These are phyloP conservation scores for Halcyon badia DNA, from an alignment of 2,797 vertebrate species.

Conservation along the genomic window DNA sequence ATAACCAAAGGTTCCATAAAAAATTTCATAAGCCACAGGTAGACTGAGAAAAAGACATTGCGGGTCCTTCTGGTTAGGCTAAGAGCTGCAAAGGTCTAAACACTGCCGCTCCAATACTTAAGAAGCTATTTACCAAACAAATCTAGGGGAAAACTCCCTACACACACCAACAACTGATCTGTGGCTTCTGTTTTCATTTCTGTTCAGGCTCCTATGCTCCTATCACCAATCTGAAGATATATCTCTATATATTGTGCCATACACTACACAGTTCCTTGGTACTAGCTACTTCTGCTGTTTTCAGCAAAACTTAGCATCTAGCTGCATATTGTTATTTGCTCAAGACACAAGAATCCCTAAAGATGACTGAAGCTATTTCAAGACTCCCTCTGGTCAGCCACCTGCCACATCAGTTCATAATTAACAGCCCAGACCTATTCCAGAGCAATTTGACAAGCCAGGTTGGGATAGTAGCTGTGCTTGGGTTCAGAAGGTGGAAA, in stretches of 20 bases:
- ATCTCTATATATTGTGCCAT: not conserved
- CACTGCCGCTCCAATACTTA: too few species aligned
- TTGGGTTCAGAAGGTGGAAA: not conserved
- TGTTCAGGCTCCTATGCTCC: not conserved
- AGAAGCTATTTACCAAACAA: not conserved
- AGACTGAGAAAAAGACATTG: too few species aligned
- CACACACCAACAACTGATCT: not conserved
- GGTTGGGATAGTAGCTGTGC: fast-evolving
- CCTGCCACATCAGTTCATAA: not conserved
- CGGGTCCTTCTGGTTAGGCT: too few species aligned
- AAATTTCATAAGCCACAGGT: too few species aligned
- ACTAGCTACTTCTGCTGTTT: not conserved
- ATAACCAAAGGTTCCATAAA: too few species aligned
- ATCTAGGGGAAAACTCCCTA: not conserved
- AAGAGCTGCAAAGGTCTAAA: too few species aligned
- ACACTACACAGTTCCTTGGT: not conserved
- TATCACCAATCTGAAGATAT: not conserved
- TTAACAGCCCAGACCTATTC: not conserved
- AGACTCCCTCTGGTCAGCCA: not conserved
- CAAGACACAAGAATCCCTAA: not conserved
- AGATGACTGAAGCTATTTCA: not conserved
- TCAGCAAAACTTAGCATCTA: not conserved
- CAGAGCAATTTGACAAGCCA: not conserved
- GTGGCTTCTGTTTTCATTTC: not conserved
- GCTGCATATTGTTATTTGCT: not conserved